Conservation (phyloP, 2,113 vertebrate species). For the Craseonycteris thonglongyai region DNA sequence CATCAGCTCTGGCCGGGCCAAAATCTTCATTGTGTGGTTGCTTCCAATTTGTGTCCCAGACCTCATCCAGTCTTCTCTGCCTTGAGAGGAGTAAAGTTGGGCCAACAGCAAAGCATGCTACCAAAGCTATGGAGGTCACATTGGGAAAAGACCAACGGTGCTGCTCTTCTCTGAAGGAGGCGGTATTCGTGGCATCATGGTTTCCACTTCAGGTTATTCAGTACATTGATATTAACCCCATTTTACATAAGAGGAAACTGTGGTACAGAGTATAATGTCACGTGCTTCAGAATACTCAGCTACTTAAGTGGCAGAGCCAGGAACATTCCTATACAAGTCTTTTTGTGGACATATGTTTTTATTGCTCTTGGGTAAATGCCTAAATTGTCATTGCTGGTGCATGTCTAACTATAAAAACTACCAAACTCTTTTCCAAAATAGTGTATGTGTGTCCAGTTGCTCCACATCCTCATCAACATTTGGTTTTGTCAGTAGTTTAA, state of each 20-base stretch:
- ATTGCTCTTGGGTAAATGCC: background rate
- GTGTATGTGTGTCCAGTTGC: background rate
- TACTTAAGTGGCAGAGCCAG: background rate
- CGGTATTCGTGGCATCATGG: background rate
- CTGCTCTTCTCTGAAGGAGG: background rate
- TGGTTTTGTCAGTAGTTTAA: background rate
- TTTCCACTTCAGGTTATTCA: background rate
- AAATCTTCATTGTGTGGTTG: background rate
- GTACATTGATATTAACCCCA: background rate
- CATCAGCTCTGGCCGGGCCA: background rate
- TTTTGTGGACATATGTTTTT: background rate
- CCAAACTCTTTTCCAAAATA: background rate
- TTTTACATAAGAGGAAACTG: background rate
- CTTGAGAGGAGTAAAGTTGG: background rate
- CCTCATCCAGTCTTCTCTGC: background rate
- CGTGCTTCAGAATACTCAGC: background rate
- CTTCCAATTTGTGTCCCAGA: background rate
- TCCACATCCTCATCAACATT: background rate
- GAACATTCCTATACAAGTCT: background rate
- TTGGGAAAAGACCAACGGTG: background rate
- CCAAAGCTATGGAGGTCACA: background rate
- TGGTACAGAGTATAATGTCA: background rate
- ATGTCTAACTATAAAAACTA: background rate
- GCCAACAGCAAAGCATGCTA: background rate
- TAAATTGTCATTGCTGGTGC: background rate